phyloP scores from a whole-genome alignment of 2,888 invertebrate genomes.

The Creontiades dilutus region DNA sequence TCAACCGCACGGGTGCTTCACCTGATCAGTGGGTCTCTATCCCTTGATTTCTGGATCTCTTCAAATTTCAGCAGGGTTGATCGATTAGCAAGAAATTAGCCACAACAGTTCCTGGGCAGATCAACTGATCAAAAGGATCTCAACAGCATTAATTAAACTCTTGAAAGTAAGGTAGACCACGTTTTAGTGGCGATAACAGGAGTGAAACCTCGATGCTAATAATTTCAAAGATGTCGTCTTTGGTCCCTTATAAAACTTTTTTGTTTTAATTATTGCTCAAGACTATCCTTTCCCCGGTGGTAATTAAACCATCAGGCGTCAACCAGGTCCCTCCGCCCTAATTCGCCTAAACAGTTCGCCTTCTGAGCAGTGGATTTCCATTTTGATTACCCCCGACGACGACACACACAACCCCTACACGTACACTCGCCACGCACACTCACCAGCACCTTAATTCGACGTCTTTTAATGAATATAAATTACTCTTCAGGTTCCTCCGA shows the following conservation, averaged over 20 bases:
- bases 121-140: too few relatives aligned
- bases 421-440: background rate
- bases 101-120: too few relatives aligned
- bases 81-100: too few relatives aligned
- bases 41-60: too few relatives aligned
- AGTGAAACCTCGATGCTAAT: too few relatives aligned
- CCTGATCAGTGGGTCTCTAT: too few relatives aligned
- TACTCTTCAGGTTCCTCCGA: conserved; percentile 41
- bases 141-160: too few relatives aligned
- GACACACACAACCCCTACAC: background rate
- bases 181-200: too few relatives aligned
- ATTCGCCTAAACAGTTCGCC: conserved; percentile 58
- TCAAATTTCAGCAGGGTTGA: too few relatives aligned
- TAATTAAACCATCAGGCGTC: conserved; percentile 49
- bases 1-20: too few relatives aligned
- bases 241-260: background rate
- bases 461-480: conserved; percentile 70
- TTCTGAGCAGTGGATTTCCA: conserved; percentile 45
- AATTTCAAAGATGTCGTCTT: too few relatives aligned
- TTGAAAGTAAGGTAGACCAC: too few relatives aligned
- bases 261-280: background rate
- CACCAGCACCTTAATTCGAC: conserved; percentile 57
- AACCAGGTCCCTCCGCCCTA: background rate
- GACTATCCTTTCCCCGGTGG: background rate
- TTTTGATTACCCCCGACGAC: conserved; percentile 45